Base-by-base conservation (phyloP, 2,888 invertebrate species). In the Anarsia innoxiella region DNA sequence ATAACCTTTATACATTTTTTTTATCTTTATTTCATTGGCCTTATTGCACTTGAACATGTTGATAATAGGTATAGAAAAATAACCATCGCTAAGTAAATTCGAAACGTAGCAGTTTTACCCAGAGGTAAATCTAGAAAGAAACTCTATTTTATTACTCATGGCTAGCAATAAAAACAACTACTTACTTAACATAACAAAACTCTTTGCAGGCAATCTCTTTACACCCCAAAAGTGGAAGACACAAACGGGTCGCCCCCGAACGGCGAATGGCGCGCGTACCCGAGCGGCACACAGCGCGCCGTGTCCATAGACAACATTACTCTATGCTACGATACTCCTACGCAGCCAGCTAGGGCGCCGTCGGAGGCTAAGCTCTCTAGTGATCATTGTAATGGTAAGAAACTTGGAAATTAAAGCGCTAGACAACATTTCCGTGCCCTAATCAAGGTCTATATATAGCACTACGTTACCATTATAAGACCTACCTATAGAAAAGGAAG, bases 221-320 rank as follows among this genome's bases (percentile, higher is more conserved):
- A 92, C 69, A 91, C 91, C 8, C 91, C 92, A 1, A 89, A 89
- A 69, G 87, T 90, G 51, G 91, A 91, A 62, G 75, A 87, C 55
- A 73, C 68, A 39, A 78, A 84, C 65, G 76, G 75, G 0, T 41
- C 52, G 5, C 57, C 53, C 64, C 80, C 78, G 56, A 67, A 41
- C 46, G 76, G 51, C 34, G 80, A 80, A 8, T 85, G 84, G 76
- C 80, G 86, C 32, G 56, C 74, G 5, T 80, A 74, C 59, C 73
- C 78, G 8, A 54, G 64, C 49, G 77, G 74, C 12, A 62, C 76
- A 0, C 77, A 84, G 59, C 83, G 89, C 32, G 88, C 89, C 30
- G 86, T 89, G 36, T 89, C 89, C 56, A 89, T 88, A 44, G 89
- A 89, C 70, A 89, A 89, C 63, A 89, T 89, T 39, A 83, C 87